Base-by-base conservation (phyloP, 2,797 vertebrate genomes). In the Cirrhinus mrigala region DNA sequence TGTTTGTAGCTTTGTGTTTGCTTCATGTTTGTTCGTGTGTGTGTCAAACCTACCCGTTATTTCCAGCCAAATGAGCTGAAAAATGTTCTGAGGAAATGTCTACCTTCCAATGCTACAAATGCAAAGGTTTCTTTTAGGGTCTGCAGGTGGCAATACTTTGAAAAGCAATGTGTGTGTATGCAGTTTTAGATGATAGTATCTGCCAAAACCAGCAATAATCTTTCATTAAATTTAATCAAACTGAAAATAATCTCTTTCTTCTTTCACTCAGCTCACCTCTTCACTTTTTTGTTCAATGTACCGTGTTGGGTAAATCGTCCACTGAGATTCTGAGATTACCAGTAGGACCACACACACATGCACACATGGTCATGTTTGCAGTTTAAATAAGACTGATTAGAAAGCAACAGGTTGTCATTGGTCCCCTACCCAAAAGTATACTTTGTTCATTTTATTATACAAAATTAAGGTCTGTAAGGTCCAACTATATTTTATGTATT, bases 301-400 rank as follows among this genome's bases (percentile, higher is more conserved):
- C 82, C 73, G 6, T 83, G 22, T 29, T 56, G n/a, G 1, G 75
- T 78, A 66, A 83, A 83, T 83, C n/a, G 1, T 54, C 24, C 82
- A 56, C n/a, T 84, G 37, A 84, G 82, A 84, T 77, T 54, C n/a
- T 77, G 60, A 77, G 82, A 83, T 83, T 54, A 20, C 29, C 27
- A 76, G 54, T n/a, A 27, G 71, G 71, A 83, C 82, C 58, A 76
- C 71, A 75, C 82, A 75, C 14, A 33, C 48, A 44, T 3, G 8
- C 62, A 16, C 16, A 74, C 46, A 18, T 24, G 20, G n/a, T 64
- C 1, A 12, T 54, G 73, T 29, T 75, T 20, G 9, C 5, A 71
- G n/a, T 20, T 33, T 6, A 71, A 71, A 71, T 24, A 8, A 71
- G 44, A 24, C n/a, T 16, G 14, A 46, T 71, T 46, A 71, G 40